phyloP scores from a whole-genome alignment of 2,888 invertebrate species.

The Timandra comae region DNA sequence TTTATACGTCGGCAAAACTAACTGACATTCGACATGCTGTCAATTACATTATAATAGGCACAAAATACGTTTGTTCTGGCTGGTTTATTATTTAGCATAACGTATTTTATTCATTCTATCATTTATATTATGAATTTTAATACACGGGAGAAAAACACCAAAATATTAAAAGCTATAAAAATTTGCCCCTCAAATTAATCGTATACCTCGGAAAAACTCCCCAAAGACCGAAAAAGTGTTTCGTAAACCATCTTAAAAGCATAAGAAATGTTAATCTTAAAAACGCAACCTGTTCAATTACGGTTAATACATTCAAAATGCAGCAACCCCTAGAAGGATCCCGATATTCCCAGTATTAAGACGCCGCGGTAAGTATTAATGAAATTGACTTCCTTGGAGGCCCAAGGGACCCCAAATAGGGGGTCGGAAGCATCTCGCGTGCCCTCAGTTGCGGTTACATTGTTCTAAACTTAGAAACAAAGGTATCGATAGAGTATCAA shows the following conservation, averaged over 20 bases:
- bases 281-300: slow-evolving; percentile 62
- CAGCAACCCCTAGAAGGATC: slow-evolving; percentile 11
- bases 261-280: slow-evolving; percentile 52
- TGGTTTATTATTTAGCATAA: too few species aligned
- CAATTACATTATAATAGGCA: too few species aligned
- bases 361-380: slow-evolving; percentile 67
- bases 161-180: too few species aligned
- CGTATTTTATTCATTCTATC: too few species aligned
- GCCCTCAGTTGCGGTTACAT: slow-evolving; percentile 27
- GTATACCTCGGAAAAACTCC: slow-evolving; percentile 15
- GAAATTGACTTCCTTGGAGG: slow-evolving; percentile 70
- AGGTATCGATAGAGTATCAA: slow-evolving; percentile 38
- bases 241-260: slow-evolving; percentile 21
- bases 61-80: too few species aligned
- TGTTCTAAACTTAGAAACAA: slow-evolving; percentile 36
- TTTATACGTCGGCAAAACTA: too few species aligned
- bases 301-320: slow-evolving; percentile 63
- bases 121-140: too few species aligned
- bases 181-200: slow-evolving; percentile 6
- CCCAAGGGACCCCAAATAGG: slow-evolving; percentile 30
- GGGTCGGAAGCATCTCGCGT: too few species aligned
- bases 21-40: too few species aligned
- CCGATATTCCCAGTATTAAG: too few species aligned
- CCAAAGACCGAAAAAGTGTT: slow-evolving; percentile 26
- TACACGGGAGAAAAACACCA: too few species aligned